Evolutionary conservation across 1,140 invertebrate species (phyloP).

Genomic region (Periplaneta americana): DNA sequence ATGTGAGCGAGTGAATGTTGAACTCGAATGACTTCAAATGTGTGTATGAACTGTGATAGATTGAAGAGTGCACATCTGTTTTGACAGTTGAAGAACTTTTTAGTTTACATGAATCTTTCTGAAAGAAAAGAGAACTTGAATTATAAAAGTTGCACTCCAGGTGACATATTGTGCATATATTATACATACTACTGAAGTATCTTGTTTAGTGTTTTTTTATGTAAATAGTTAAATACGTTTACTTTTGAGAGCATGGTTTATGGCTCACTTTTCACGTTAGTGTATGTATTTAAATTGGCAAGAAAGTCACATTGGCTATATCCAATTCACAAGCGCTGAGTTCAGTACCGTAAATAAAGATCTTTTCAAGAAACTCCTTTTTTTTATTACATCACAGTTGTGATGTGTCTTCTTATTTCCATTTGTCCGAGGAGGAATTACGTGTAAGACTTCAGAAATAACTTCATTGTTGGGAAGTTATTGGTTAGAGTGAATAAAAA

Average conservation of each 20-base stretch:
- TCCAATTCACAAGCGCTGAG: neutral
- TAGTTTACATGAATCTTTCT: neutral
- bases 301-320: neutral
- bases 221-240: neutral
- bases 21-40: neutral
- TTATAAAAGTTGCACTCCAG: neutral
- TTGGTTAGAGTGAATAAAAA: no score
- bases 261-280: neutral
- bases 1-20: neutral
- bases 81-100: neutral
- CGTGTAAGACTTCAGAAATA: no score
- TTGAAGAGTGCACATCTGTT: neutral
- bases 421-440: no score
- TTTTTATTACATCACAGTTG: no score
- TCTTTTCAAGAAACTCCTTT: neutral
- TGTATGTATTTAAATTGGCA: neutral
- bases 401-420: no score
- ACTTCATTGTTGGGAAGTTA: no score
- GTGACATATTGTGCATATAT: neutral
- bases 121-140: neutral
- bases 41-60: neutral
- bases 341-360: neutral
- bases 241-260: neutral
- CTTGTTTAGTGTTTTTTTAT: neutral
- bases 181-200: neutral